A percentile compares a stretch with the other conserved stretches of the same genome.
phyloP scores from a whole-genome alignment of 2,888 invertebrate species.

The Temnothorax unifasciatus region DNA sequence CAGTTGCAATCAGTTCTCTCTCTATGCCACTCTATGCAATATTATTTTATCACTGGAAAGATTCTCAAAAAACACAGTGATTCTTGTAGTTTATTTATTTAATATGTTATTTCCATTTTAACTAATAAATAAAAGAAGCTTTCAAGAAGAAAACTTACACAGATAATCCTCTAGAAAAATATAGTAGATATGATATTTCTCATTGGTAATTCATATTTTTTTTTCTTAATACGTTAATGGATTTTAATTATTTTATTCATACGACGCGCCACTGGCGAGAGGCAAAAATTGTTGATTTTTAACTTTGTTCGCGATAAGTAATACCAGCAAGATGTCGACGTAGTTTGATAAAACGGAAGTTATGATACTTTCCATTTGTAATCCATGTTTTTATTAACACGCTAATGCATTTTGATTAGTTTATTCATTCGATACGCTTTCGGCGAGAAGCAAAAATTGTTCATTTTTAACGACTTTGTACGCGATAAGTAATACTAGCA shows the following conservation, averaged over 20 bases:
- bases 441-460: not conserved
- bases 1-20: not conserved
- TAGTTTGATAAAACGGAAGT: conserved; percentile 56
- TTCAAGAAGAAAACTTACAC: not conserved
- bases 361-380: not conserved
- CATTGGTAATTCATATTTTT: conserved; percentile 13
- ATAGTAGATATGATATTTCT: not conserved
- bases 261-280: not conserved
- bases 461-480: conserved; percentile 10
- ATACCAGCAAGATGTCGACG: conserved; percentile 41
- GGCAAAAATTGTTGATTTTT: not conserved
- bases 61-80: not conserved
- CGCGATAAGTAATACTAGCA: conserved; percentile 35
- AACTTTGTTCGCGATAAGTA: conserved; percentile 27
- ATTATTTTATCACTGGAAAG: not conserved
- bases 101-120: not conserved
- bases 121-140: conserved; percentile 5
- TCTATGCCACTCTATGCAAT: not conserved
- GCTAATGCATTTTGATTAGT: not conserved
- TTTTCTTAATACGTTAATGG: not conserved
- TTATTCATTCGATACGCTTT: conserved; percentile 3
- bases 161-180: not conserved
- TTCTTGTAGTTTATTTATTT: conserved; percentile 1
- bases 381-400: conserved; percentile 16
- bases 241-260: conserved; percentile 15